phyloP scores from a whole-genome alignment of 2,888 invertebrate species.

The Philonicus albiceps region DNA sequence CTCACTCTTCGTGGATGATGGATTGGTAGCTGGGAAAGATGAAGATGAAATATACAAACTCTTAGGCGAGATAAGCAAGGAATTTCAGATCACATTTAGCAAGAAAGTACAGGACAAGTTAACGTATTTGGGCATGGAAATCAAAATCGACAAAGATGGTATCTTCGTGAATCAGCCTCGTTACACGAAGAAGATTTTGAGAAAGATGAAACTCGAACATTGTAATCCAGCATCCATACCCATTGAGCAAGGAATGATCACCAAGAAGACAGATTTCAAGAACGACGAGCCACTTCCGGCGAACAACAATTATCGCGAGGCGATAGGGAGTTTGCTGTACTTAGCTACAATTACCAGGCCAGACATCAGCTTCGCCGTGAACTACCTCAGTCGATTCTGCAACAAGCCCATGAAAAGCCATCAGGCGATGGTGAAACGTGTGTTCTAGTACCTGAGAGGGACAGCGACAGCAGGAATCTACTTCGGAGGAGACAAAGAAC shows the following conservation, averaged over 20 bases:
- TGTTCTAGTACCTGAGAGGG: slow-evolving; percentile 42
- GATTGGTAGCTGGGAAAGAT: too few relatives aligned
- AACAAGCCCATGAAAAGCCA: slow-evolving; percentile 22
- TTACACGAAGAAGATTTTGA: neutral
- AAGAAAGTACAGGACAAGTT: neutral
- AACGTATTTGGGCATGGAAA: neutral
- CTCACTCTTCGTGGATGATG: too few relatives aligned
- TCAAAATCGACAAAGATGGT: neutral
- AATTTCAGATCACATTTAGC: neutral
- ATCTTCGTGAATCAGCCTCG: neutral
- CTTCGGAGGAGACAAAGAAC: too few relatives aligned
- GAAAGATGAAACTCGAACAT: neutral
- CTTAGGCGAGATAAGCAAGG: too few relatives aligned
- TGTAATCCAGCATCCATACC: neutral
- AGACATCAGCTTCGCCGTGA: slow-evolving; percentile 44
- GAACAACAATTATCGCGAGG: slow-evolving; percentile 38
- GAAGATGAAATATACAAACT: too few relatives aligned
- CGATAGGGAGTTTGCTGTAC: slow-evolving; percentile 45
- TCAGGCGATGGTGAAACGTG: slow-evolving; percentile 23
- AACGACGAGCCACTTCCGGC: neutral
- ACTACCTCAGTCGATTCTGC: slow-evolving; percentile 33
- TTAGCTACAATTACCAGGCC: slow-evolving; percentile 42
- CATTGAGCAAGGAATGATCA: neutral
- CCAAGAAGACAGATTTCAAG: neutral
- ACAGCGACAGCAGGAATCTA: too few relatives aligned